Base-by-base conservation (phyloP, 35 echinoderm and acorn worm species). In the Stichopus chloronotus region DNA sequence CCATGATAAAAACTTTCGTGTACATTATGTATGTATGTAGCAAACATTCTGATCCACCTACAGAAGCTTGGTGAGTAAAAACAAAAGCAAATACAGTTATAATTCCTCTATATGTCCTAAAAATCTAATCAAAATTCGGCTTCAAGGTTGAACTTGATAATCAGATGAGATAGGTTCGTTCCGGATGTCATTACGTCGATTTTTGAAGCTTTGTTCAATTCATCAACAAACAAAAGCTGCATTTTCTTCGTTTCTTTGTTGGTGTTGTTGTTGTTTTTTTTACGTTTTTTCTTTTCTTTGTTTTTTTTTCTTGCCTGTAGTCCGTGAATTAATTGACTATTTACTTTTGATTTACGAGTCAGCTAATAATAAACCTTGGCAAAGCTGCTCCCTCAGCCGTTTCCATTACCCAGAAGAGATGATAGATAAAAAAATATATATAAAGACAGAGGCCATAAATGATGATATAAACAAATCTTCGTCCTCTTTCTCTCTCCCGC, bases 311-410 rank as follows among this genome's bases (percentile, higher is more conserved):
- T 43, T 43, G 30, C 30, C 30, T 43, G 30, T 43, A 43, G 30
- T 74, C 82, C 82, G 58, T 85, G 82, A 57, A 85, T 85, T 85
- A 85, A 85, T 85, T 58, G 82, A 85, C 82, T 85, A 85, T 85
- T 58, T 85, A 17, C 10, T 9, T 23, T 58, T 85, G 82, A 85
- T 85, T 85, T 85, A 85, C 82, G 55, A 58, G 54, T 85, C 58
- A 85, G 55, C 58, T 85, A 85, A 85, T 53, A 85, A 78, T 85
- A 74, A 74, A 74, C 69, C 69, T 74, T 20, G n/a, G 30, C 30
- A 43, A 43, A 43, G 30, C 30, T 43, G 82, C 58, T 58, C 58
- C 55, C 55, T 55, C 82, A 74, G 6, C 19, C 55, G 8, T 85
- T 78, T 58, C 30, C 20, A 58, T 58, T 85, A 58, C 57, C 55